A percentile compares a stretch with the other conserved stretches of the same genome.
Conservation (phyloP, 64 coral and sea anemone species). For the Pocillopora verrucosa region DNA sequence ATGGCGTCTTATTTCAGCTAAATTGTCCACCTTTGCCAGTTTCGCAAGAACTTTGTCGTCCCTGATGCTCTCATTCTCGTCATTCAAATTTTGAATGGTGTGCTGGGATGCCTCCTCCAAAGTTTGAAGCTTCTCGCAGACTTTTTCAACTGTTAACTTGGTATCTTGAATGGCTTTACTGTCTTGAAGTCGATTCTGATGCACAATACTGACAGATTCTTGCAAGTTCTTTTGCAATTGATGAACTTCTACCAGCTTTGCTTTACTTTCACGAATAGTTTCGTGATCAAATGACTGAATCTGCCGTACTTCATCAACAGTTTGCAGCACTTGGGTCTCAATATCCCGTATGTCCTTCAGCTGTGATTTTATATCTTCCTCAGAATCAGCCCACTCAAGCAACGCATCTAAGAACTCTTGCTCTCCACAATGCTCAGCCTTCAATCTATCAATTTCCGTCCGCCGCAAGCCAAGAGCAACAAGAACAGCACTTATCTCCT, state of each 20-base stretch:
- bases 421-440: slow-evolving; percentile 31
- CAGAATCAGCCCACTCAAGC: slow-evolving; percentile 8
- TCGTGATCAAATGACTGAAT: not conserved
- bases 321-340: slow-evolving; percentile 7
- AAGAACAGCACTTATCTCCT: slow-evolving; percentile 46
- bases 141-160: not conserved
- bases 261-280: too few species aligned
- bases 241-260: too few species aligned
- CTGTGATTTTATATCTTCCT: slow-evolving; percentile 30
- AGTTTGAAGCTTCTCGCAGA: not conserved
- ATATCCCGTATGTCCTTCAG: slow-evolving; percentile 14
- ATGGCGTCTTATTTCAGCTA: not conserved
- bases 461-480: slow-evolving; percentile 11
- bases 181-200: not conserved
- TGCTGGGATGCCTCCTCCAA: not conserved
- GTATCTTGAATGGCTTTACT: not conserved
- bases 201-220: not conserved
- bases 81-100: too few species aligned
- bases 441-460: slow-evolving; percentile 52
- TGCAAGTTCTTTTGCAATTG: not conserved
- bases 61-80: too few species aligned
- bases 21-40: not conserved
- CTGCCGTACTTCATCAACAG: not conserved
- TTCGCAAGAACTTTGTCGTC: not conserved
- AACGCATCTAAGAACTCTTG: slow-evolving; percentile 8